Percentiles rank a stretch among this genome's conserved stretches.
phyloP scores from a whole-genome alignment of 2,113 vertebrate genomes.

The Plotosus lineatus region DNA sequence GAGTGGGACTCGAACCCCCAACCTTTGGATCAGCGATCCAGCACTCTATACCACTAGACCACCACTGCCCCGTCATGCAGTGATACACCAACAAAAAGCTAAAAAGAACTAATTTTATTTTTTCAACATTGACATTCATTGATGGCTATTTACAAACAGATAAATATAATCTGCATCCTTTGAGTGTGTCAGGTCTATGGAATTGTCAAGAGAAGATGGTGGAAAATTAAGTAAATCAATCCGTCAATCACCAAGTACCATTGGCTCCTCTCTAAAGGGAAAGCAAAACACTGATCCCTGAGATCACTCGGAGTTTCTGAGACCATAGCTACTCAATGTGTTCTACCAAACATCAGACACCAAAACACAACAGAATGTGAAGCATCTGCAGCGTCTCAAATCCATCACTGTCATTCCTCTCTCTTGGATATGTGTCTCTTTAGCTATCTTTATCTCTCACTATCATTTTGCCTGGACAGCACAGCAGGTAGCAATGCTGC shows the following conservation, averaged over 20 bases:
- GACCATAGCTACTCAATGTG: slow-evolving; percentile 19
- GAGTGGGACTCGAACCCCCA: too few relatives aligned
- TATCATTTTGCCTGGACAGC: background rate
- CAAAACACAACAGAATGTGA: background rate
- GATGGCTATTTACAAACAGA: background rate
- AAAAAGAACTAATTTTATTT: background rate
- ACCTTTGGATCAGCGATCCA: too few relatives aligned
- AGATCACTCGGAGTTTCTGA: background rate
- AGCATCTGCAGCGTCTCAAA: background rate
- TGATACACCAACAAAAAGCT: background rate
- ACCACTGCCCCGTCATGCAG: too few relatives aligned
- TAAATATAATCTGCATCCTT: background rate
- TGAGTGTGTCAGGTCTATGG: background rate
- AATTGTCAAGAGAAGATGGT: slow-evolving; percentile 1
- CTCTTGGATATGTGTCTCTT: background rate
- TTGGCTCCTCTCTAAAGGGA: background rate
- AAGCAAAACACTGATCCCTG: background rate
- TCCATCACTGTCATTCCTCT: slow-evolving; percentile 2
- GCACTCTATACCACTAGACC: too few relatives aligned
- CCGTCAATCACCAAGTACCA: background rate
- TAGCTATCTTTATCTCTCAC: slow-evolving; percentile 1
- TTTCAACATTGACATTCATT: slow-evolving; percentile 21
- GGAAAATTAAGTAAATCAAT: slow-evolving; percentile 25
- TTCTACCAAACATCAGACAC: slow-evolving; percentile 37
- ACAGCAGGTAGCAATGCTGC: background rate